These are phyloP conservation scores for Galeopsomyia nigrocyanea DNA, from an alignment of 2,888 invertebrate genomes.

Conservation along the genomic window DNA sequence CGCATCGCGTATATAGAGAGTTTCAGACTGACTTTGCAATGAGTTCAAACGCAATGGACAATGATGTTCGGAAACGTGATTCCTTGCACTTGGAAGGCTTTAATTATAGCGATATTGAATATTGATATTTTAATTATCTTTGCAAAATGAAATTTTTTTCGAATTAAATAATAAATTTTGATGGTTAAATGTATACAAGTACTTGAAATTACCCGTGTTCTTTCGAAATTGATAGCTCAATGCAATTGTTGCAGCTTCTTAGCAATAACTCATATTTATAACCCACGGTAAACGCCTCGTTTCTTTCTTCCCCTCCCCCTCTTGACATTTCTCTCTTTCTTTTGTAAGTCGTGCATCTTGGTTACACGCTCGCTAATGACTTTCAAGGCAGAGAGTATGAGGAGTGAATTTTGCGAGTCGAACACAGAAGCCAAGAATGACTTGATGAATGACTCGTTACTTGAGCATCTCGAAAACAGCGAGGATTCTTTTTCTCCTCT, in stretches of 20 bases:
- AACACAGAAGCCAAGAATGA: constrained; percentile 6
- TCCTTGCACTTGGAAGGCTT: neutral
- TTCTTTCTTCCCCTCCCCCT: neutral
- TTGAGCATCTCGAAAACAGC: constrained; percentile 4
- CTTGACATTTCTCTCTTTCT: neutral
- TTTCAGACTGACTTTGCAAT: neutral
- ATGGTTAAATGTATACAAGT: too few relatives aligned
- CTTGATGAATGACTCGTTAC: constrained; percentile 19
- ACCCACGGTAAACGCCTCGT: neutral
- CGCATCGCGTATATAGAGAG: neutral
- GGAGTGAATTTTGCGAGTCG: constrained; percentile 4
- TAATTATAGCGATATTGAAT: constrained; percentile 9
- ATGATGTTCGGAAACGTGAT: constrained; percentile 4
- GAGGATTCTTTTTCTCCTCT: constrained; percentile 4
- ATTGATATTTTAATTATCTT: too few relatives aligned
- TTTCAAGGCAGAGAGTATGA: neutral
- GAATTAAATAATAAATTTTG: too few relatives aligned
- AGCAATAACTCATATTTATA: constrained; percentile 31
- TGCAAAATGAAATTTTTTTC: too few relatives aligned
- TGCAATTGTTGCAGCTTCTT: constrained; percentile 23
- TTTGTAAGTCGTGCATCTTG: neutral
- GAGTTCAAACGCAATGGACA: constrained; percentile 9
- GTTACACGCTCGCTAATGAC: constrained; percentile 12
- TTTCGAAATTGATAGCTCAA: constrained; percentile 7
- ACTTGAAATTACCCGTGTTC: too few relatives aligned